Evolutionary conservation across 2,113 vertebrate species (phyloP).

Genomic region (Petromus typicus): DNA sequence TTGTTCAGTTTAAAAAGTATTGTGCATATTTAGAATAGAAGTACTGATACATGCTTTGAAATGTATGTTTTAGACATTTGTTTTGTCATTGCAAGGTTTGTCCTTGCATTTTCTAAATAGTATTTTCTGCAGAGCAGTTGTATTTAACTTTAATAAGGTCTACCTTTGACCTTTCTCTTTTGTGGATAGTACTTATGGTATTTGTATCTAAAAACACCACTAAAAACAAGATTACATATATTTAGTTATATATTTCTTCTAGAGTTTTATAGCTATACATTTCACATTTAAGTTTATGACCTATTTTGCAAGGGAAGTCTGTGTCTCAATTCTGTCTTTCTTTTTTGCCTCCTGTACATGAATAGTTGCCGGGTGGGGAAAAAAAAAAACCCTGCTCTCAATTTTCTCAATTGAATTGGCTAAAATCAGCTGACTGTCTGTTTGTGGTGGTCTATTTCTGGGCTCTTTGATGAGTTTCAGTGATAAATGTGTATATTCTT

Average conservation of each 20-base stretch:
- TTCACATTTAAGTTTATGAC: background rate
- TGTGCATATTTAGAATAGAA: background rate
- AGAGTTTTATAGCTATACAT: background rate
- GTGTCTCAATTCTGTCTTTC: background rate
- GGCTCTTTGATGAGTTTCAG: background rate
- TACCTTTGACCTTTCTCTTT: background rate
- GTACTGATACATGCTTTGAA: background rate
- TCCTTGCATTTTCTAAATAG: background rate
- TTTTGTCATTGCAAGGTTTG: background rate
- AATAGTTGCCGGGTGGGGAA: background rate
- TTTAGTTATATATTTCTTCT: background rate
- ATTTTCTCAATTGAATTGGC: background rate
- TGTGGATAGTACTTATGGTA: background rate
- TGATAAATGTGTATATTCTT: background rate
- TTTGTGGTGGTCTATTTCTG: background rate
- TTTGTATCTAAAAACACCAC: background rate
- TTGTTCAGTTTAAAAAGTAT: background rate
- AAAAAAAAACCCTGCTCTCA: background rate
- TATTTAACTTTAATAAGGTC: slow-evolving; percentile 23
- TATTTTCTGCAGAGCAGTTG: background rate
- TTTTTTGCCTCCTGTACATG: background rate
- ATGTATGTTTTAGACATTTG: background rate
- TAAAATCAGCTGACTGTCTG: background rate
- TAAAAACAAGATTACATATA: background rate
- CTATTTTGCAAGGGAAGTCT: background rate